These are phyloP conservation scores for Coluber constrictor DNA, from an alignment of 2,797 vertebrate genomes.

Conservation along the genomic window DNA sequence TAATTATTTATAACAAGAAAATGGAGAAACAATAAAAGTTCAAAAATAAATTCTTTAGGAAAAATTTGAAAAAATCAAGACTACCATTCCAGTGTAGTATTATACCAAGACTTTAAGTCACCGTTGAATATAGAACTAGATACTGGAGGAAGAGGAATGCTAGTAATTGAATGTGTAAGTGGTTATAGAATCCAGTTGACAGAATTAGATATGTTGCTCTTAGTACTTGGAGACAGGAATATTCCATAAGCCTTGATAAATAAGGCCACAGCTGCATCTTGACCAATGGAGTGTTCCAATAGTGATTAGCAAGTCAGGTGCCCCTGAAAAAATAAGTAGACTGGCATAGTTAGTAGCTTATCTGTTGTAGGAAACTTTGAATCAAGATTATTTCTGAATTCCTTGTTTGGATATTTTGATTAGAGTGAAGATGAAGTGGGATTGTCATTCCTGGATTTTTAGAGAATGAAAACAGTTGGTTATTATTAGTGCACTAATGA, in stretches of 20 bases:
- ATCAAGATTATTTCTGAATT: neutral
- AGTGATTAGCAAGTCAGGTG: neutral
- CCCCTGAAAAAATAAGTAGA: neutral
- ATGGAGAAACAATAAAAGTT: neutral
- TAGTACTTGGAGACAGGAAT: neutral
- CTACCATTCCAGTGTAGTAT: neutral
- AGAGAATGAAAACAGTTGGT: neutral
- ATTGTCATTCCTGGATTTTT: neutral
- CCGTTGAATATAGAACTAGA: neutral
- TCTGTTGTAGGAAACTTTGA: neutral
- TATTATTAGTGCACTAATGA: neutral
- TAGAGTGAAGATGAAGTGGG: neutral
- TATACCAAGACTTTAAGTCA: neutral
- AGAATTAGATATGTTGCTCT: neutral
- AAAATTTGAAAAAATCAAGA: neutral
- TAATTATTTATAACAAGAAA: neutral
- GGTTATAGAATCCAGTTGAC: neutral
- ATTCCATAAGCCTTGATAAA: neutral
- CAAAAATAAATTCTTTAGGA: neutral
- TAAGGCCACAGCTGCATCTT: neutral
- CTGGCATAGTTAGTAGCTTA: neutral
- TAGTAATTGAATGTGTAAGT: neutral
- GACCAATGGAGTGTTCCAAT: neutral
- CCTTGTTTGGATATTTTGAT: neutral
- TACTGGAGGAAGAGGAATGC: neutral